Evolutionary conservation across 2,888 invertebrate genomes (phyloP), one percentile per base, ranked within the genome.

Genomic region (Cerastis leucographa): DNA sequence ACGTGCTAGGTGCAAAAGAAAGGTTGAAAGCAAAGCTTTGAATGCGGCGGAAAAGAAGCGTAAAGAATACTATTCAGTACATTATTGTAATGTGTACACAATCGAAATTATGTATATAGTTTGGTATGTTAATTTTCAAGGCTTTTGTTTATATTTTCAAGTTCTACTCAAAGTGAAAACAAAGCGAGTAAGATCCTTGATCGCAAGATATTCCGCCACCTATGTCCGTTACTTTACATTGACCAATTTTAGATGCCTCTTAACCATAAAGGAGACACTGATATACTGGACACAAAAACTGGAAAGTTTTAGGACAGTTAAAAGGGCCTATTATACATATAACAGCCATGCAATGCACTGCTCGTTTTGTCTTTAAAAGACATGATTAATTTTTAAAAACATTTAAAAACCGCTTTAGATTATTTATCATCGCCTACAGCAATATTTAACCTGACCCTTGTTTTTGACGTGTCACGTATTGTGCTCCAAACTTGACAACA

Each of bases 381-480:
- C 9, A 17, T 35, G 8, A 51, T 66, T 59, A 2, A 76, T 22
- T 61, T 59, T 14, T 0, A 44, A n/a, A 64, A 64, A 35, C 14
- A n/a, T 29, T 62, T n/a, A 51, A 22, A 68, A 68, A 8, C 19
- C n/a, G 19, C n/a, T 69, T 61, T n/a, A 40, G 14, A 25, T 56
- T 14, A 56, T 49, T 22, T 17, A 35, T 64, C 29, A 19, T 4
- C 19, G 76, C 65, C 64, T 29, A 12, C 19, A 59, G 61, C 74
- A 59, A 22, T 11, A 6, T n/a, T 25, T 8, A 35, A 59, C 6
- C n/a, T 69, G 64, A 76, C 56, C 72, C 82, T 66, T 66, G 12
- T 11, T 35, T n/a, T 19, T 35, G n/a, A 71, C 70, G 64, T 69
- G 80, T 29, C 67, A 29, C 25, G 73, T 54, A 74, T 80, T 83